Percentiles rank a stretch among this genome's conserved stretches.
Evolutionary conservation across 2,797 vertebrate genomes (phyloP).

Genomic region (Hybognathus amarus): DNA sequence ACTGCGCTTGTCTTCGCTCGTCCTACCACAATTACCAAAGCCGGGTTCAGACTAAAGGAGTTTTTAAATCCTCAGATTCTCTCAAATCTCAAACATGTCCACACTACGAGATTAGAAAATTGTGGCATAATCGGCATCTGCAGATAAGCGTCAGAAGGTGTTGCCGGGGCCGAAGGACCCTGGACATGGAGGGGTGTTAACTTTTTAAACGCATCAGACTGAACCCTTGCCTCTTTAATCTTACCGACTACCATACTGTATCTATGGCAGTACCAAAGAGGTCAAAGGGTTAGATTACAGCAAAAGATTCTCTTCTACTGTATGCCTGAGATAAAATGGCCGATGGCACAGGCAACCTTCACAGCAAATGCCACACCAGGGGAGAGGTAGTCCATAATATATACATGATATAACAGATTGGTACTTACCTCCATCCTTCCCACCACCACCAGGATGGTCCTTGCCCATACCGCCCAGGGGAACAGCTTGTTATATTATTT

Average conservation of each 20-base stretch:
- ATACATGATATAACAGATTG: too few species aligned
- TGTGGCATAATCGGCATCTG: background rate
- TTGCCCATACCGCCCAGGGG: too few species aligned
- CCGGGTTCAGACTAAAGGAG: too few species aligned
- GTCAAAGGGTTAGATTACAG: too few species aligned
- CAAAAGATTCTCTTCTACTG: background rate
- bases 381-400: background rate
- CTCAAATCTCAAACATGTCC: background rate
- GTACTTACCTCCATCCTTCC: too few species aligned
- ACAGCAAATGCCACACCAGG: background rate
- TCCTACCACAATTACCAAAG: background rate
- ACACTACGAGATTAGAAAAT: background rate
- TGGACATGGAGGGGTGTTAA: background rate
- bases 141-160: background rate
- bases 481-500: too few species aligned
- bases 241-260: background rate
- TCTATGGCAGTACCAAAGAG: background rate
- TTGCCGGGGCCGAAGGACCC: background rate
- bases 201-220: background rate
- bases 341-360: background rate
- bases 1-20: background rate
- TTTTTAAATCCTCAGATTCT: background rate
- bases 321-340: too few species aligned
- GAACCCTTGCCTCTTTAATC: background rate
- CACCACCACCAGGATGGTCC: too few species aligned